Evolutionary conservation across 2,797 vertebrate genomes (phyloP).

Genomic region (Dendrocincla fuliginosa): DNA sequence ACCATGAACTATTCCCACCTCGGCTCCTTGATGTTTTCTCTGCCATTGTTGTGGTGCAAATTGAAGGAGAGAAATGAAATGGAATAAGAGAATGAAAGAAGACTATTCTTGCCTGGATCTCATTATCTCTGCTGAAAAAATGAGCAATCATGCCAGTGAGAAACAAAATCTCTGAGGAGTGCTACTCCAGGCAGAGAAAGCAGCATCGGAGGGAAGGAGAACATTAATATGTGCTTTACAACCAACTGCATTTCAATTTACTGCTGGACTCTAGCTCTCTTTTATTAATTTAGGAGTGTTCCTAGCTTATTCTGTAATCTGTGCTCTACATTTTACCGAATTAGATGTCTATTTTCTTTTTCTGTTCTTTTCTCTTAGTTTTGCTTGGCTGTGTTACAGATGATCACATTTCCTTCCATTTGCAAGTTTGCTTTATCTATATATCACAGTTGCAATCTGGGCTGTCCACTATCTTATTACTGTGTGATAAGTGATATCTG

Average conservation of each 20-base stretch:
- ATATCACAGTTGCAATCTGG: slow-evolving; percentile 33
- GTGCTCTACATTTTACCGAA: not conserved
- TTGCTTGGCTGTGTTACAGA: not conserved
- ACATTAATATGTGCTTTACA: not conserved
- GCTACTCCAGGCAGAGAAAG: slow-evolving; percentile 13
- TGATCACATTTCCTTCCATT: not conserved
- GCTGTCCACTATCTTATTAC: slow-evolving; percentile 12
- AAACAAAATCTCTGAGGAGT: slow-evolving; percentile 27
- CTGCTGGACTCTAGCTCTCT: not conserved
- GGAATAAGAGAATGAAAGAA: not conserved
- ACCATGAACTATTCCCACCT: not conserved
- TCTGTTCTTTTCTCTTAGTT: not conserved
- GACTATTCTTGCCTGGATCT: not conserved
- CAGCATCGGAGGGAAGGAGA: not conserved
- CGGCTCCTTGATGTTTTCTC: not conserved
- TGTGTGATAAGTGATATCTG: slow-evolving; percentile 15
- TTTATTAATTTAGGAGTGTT: slow-evolving; percentile 20
- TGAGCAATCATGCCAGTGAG: not conserved
- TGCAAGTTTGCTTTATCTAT: not conserved
- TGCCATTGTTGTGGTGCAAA: not conserved
- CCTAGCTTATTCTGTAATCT: not conserved
- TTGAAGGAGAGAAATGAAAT: slow-evolving; percentile 20
- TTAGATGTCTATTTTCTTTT: not conserved
- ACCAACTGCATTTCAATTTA: slow-evolving; percentile 21
- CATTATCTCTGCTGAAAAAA: slow-evolving; percentile 29